Evolutionary conservation across 2,888 invertebrate genomes (phyloP).

Genomic region (Dryomyza anilis): DNA sequence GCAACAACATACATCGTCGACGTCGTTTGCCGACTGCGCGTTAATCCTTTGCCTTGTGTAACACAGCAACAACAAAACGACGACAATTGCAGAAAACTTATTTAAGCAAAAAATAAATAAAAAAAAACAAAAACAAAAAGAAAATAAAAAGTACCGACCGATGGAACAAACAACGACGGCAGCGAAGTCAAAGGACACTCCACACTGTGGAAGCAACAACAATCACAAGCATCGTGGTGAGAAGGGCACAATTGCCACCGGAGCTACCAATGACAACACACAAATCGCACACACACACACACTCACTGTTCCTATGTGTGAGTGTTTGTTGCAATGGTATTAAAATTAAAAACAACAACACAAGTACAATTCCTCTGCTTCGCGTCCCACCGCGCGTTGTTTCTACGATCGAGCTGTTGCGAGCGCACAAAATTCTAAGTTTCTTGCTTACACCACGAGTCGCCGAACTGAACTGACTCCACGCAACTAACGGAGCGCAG

Average conservation of each 20-base stretch:
- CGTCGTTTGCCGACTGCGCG: slow-evolving; percentile 1
- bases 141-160: not conserved
- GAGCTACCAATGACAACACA: not conserved
- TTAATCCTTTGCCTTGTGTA: slow-evolving; percentile 22
- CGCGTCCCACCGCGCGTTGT: no score
- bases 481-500: slow-evolving; percentile 31
- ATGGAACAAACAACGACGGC: not conserved
- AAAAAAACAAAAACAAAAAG: not conserved
- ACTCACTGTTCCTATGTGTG: slow-evolving; percentile 11
- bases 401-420: slow-evolving; percentile 15
- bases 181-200: not conserved
- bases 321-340: not conserved
- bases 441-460: slow-evolving; percentile 55
- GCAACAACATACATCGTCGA: not conserved
- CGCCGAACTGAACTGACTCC: slow-evolving; percentile 54
- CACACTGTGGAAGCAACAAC: not conserved
- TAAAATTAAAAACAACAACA: slow-evolving; percentile 10
- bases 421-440: slow-evolving; percentile 32
- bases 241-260: not conserved
- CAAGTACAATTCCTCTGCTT: slow-evolving; percentile 9
- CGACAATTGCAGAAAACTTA: not conserved
- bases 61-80: slow-evolving; percentile 11
- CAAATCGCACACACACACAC: slow-evolving; percentile 16
- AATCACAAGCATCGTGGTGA: not conserved
- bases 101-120: slow-evolving; percentile 4